phyloP scores from a whole-genome alignment of 1,140 invertebrate species.

The Drosophila micromelanica region DNA sequence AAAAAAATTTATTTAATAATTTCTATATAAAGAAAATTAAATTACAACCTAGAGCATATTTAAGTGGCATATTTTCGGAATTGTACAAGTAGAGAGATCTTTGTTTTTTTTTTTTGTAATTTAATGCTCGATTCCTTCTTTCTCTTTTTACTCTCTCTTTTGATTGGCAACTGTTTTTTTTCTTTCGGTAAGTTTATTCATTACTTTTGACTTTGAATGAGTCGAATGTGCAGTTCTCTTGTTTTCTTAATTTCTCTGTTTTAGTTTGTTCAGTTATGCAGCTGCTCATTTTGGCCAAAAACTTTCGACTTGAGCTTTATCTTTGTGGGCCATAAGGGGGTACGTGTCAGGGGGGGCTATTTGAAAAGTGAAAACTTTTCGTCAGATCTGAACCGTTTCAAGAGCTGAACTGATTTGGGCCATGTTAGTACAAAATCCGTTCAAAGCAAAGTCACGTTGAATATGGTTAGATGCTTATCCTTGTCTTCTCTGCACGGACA shows the following conservation, averaged over 20 bases:
- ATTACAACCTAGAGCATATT: too few species aligned
- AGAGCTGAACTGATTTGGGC: conserved; percentile 16
- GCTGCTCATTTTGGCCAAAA: conserved; percentile 9
- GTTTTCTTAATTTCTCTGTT: conserved; percentile 7
- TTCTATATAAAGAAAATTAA: too few species aligned
- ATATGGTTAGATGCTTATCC: conserved; percentile 62
- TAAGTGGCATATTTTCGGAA: background rate
- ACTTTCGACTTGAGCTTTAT: conserved; percentile 25
- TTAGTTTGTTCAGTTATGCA: conserved; percentile 16
- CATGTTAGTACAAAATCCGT: conserved; percentile 47
- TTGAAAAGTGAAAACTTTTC: conserved; percentile 37
- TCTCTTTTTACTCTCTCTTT: background rate
- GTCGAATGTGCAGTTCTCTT: conserved; percentile 3
- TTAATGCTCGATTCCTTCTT: background rate
- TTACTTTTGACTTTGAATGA: background rate
- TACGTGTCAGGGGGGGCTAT: background rate
- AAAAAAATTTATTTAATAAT: too few species aligned
- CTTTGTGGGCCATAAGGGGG: background rate
- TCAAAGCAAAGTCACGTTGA: conserved; percentile 38
- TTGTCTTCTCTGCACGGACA: conserved; percentile 32
- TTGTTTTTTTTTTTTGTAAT: conserved; percentile 4
- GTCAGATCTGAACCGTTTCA: conserved; percentile 36
- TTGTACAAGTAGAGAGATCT: background rate
- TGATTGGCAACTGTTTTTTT: background rate
- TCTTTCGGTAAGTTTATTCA: background rate